Base-by-base conservation (phyloP, 37 sponge, comb jelly and placozoan species). In the Theonella swinhoei region DNA sequence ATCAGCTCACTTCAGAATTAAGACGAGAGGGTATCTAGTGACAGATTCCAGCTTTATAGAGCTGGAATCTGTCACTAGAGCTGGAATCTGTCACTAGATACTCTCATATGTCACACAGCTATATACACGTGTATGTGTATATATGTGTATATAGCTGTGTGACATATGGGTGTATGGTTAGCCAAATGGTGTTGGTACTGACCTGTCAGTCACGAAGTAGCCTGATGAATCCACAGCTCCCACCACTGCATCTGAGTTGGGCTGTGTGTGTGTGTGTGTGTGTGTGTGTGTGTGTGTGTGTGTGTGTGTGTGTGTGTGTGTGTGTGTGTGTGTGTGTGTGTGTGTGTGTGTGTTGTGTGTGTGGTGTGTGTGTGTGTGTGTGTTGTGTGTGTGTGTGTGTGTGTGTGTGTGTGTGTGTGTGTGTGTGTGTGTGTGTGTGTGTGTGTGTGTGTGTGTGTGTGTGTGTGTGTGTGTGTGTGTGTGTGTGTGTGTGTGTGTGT, bases 201-300 rank as follows among this genome's bases (percentile, higher is more conserved):
- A 89, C 90, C 84, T 83, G 84, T 89, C 90, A 34, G 76, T 77
- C 30, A 83, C 76, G n/a, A 89, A 83, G 64, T n/a, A 78, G 0
- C 72, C 68, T 5, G 25, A 35, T 2, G 25, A 76, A 79, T 83
- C 69, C 24, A 75, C 59, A 31, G 79, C 80, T 20, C 84, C 90
- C 3, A 83, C 84, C 0, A 81, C 74, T 25, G 64, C 68, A 76
- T 86, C 87, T 77, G 68, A 79, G 61, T 77, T 64, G 19, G 85
- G 72, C 78, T 91, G 72, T 42, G 64, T 64, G 68, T 64, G 77
- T 66, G 43, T 38, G 68, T 36, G 69, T 35, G 85, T 70, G 24
- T 34, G 60, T 9, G 30, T 32, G 25, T 41, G n/a, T 29, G 62
- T 32, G 22, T n/a, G n/a, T n/a, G n/a, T n/a, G 38, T 31, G 33